Evolutionary conservation across 2,797 vertebrate genomes (phyloP), one percentile per base, ranked within the genome.

Genomic region (Pseudochirops corinnae): DNA sequence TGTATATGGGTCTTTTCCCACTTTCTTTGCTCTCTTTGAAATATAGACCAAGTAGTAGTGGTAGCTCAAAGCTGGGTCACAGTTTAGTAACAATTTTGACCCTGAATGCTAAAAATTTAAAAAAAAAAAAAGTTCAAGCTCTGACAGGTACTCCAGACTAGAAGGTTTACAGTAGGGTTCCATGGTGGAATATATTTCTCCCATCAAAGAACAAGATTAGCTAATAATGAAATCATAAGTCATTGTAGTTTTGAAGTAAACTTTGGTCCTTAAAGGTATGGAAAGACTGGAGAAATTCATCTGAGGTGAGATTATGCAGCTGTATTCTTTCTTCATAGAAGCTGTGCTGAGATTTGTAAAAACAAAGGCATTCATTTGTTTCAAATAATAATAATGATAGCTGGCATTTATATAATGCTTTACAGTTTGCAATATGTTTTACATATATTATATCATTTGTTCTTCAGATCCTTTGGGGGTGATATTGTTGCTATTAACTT

Each of bases 301-400:
- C 10, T 82, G 39, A 82, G 6, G 3, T 82, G 46, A 82, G 74
- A 82, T 82, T 46, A 82, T 74, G n/a, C 21, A 46, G 18, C 39
- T 46, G 11, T 82, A 56, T 91, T 92, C 12, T 52, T 95, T 90
- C 55, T 91, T 57, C 33, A 4, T 90, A 74, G 55, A 87, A 21
- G 39, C 26, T 91, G 31, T 55, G 57, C 90, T n/a, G 93, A 46
- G 55, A 96, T 96, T 97, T 95, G 56, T 31, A 67, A 94, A 39
- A 92, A 93, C 7, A 95, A 13, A 93, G 57, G 21, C 46, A 92
- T 87, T 97, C 95, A 46, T 57, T 96, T 96, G 39, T 7, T 46
- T 82, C 7, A 82, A 74, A 74, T 97, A 95, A 93, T 16, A 93
- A 53, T 92, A 91, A 46, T 46, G 46, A 92, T 14, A 95, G 1